Conservation (phyloP, 2,888 invertebrate species). For the Chalcis sispes region DNA sequence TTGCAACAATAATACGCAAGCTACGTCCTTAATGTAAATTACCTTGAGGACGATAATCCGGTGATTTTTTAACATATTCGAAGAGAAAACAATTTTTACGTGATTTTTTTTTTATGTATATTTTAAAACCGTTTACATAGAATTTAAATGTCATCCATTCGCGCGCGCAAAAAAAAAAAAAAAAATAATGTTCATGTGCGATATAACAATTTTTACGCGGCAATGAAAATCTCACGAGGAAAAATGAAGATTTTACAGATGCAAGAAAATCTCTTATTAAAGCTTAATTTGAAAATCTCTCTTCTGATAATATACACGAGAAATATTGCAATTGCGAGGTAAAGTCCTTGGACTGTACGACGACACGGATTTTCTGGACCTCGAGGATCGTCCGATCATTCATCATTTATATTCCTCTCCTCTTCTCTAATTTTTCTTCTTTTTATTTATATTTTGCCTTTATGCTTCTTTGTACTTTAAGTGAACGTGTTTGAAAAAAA, state of each 20-base stretch:
- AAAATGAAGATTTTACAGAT: too few species aligned
- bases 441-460: neutral
- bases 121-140: neutral
- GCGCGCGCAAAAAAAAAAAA: neutral
- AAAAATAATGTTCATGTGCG: neutral
- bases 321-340: neutral
- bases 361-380: constrained; percentile 44
- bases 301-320: neutral
- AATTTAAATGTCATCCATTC: neutral
- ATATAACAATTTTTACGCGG: neutral
- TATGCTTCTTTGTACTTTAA: constrained; percentile 6
- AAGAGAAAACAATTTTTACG: too few species aligned
- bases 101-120: constrained; percentile 3
- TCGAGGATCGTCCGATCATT: constrained; percentile 41
- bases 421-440: neutral
- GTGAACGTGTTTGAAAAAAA: neutral
- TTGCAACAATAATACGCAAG: too few species aligned
- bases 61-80: too few species aligned
- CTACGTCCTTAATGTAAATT: too few species aligned
- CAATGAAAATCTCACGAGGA: neutral
- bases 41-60: too few species aligned
- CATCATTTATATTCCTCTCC: constrained; percentile 35
- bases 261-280: neutral
- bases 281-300: constrained; percentile 13
- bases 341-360: constrained; percentile 25